Evolutionary conservation across 2,888 invertebrate genomes (phyloP), one percentile per base, ranked within the genome.

Genomic region (Invenusta paracnida): DNA sequence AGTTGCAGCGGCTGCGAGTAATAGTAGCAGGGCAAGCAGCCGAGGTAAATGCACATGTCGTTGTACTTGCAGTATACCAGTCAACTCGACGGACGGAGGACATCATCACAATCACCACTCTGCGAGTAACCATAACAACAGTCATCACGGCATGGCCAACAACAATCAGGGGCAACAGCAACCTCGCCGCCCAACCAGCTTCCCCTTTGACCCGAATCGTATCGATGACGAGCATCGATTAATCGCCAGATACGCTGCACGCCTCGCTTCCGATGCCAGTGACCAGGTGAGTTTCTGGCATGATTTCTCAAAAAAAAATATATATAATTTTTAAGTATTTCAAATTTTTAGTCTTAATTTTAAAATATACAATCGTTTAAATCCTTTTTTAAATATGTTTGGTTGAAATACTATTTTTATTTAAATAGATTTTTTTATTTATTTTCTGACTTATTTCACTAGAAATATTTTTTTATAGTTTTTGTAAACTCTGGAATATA

Each of bases 201-300:
- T 82, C 31, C 82, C 82, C 29, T 82, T 89, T 25, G 89, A 90
- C 28, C 87, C 89, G 88, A 88, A 86, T 67, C 88, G 88, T 23
- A 88, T 89, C 29, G 97, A 97, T 91, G 98, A 98, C 91, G 98
- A 98, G 90, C 98, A 98, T 91, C 94, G 97, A 87, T 93, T 99
- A 87, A 99, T 99, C 90, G 98, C 98, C 81, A 93, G 97, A 89
- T 99, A 99, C 92, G 97, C 98, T 0, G 97, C 97, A 5, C 93
- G 97, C 88, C 93, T 99, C 87, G 97, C 98, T 11, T 97, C 97
- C 89, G 96, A 97, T 73, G 5, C 73, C 73, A 73, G 23, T 23
- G 73, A 73, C 25, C 73, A 73, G 92, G 95, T 94, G 88, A 94
- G 95, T n/a, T n/a, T n/a, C n/a, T n/a, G n/a, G n/a, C n/a, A n/a